Evolutionary conservation across 2,888 invertebrate species (phyloP), one percentile per base, ranked within the genome.

Genomic region (Uloborus plumipes): DNA sequence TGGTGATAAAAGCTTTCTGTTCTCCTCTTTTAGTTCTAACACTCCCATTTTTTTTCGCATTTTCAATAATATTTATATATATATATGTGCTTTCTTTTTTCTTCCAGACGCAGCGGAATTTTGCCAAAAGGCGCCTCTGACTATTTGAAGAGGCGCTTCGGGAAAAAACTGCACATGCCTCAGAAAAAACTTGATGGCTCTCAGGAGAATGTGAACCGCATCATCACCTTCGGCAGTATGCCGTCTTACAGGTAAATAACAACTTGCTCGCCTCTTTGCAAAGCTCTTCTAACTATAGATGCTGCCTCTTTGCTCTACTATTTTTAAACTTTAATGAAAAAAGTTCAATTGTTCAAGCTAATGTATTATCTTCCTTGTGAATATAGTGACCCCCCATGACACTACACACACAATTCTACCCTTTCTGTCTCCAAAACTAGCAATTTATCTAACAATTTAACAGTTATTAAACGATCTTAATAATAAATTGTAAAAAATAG

Each of bases 111-210:
- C 92, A 95, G 95, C 92, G 94, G 94, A 89, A 94, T 95, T 86
- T 92, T 94, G 90, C 93, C 94, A 90, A 95, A 95, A 90, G 95
- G 94, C 90, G 95, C 96, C 90, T 94, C 94, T 87, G 77, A 87
- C 85, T 75, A 86, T 81, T 73, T 85, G 84, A 84, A 84, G 72
- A 84, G 81, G 55, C 80, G 84, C 58, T 76, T 84, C 58, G 80
- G 76, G 31, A 81, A 73, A 22, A 84, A 84, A 64, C 62, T 84
- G 53, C 77, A 83, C 67, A 77, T 83, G 82, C 82, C 80, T 53
- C 50, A 85, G 73, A 81, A 85, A 59, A 87, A 87, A 84, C 86
- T 94, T 20, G 94, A 94, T 88, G 95, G 95, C 88, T 93, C 93
- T 86, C 93, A 94, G 74, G 95, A 95, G 88, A 94, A 93, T 87